phyloP scores from a whole-genome alignment of 2,888 invertebrate species.

The Yponomeuta evonymella region DNA sequence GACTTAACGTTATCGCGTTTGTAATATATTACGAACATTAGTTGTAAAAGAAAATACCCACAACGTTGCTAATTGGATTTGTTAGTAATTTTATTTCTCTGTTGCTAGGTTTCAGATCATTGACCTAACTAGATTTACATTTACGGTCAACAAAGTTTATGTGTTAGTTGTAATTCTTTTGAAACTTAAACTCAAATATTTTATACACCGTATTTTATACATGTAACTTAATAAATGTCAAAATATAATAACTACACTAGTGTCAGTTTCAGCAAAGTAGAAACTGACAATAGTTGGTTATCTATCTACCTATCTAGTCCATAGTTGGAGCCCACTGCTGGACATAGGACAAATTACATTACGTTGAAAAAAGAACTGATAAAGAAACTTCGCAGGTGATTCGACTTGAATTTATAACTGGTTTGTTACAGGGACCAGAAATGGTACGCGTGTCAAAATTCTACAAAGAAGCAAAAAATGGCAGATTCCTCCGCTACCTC shows the following conservation, averaged over 20 bases:
- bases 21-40: background rate
- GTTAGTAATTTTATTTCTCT: slow-evolving; percentile 33
- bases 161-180: background rate
- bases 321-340: no score
- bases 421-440: slow-evolving; percentile 86
- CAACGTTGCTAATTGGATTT: slow-evolving; percentile 49
- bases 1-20: background rate
- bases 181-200: background rate
- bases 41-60: background rate
- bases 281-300: no score
- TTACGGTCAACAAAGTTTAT: background rate
- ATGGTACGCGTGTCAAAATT: slow-evolving; percentile 92
- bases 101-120: slow-evolving; percentile 57
- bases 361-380: no score
- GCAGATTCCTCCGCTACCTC: slow-evolving; percentile 88
- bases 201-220: background rate
- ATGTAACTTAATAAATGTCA: no score
- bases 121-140: slow-evolving; percentile 30
- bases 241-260: no score
- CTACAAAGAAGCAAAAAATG: slow-evolving; percentile 92
- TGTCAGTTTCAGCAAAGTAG: no score
- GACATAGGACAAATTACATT: no score
- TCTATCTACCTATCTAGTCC: no score
- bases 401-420: slow-evolving; percentile 7
- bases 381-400: background rate